Conservation (phyloP, 1,140 invertebrate genomes). For the Scaptomyza hsui region DNA sequence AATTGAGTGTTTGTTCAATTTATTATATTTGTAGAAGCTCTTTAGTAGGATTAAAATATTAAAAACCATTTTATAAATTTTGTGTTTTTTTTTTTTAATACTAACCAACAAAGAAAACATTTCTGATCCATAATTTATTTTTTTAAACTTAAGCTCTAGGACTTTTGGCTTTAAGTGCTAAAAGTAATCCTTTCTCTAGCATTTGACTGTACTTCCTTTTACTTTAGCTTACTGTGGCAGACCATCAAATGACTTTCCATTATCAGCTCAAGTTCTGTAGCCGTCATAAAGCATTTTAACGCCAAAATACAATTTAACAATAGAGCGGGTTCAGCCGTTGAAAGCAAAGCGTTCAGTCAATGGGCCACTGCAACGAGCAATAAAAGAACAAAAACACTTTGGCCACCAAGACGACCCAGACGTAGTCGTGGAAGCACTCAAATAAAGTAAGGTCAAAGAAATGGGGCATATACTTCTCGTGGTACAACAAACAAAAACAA, state of each 20-base stretch:
- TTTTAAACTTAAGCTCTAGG: too few relatives aligned
- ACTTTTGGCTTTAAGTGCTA: slow-evolving; percentile 18
- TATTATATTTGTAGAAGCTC: too few relatives aligned
- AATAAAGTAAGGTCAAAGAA: slow-evolving; percentile 53
- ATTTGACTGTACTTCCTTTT: slow-evolving; percentile 15
- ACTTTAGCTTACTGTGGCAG: slow-evolving; percentile 17
- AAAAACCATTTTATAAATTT: too few relatives aligned
- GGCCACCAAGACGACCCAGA: slow-evolving; percentile 9
- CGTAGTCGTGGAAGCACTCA: slow-evolving; percentile 32
- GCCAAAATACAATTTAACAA: slow-evolving; percentile 48
- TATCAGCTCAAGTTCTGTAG: slow-evolving; percentile 52
- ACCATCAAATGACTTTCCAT: slow-evolving; percentile 47
- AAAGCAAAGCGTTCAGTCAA: slow-evolving; percentile 29
- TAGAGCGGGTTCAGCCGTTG: slow-evolving; percentile 27
- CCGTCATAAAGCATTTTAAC: slow-evolving; percentile 52
- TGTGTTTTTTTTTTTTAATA: too few relatives aligned
- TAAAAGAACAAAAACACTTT: slow-evolving; percentile 60
- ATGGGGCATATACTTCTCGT: not conserved
- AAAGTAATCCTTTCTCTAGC: slow-evolving; percentile 36
- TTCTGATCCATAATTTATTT: too few relatives aligned
- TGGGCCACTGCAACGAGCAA: slow-evolving; percentile 19
- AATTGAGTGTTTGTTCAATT: too few relatives aligned
- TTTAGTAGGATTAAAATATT: too few relatives aligned
- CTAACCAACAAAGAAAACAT: too few relatives aligned
- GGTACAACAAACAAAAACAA: slow-evolving; percentile 22